A percentile compares a stretch with the other conserved stretches of the same genome.
Conservation (phyloP, 2,797 vertebrate genomes). For the Acomys russatus region DNA sequence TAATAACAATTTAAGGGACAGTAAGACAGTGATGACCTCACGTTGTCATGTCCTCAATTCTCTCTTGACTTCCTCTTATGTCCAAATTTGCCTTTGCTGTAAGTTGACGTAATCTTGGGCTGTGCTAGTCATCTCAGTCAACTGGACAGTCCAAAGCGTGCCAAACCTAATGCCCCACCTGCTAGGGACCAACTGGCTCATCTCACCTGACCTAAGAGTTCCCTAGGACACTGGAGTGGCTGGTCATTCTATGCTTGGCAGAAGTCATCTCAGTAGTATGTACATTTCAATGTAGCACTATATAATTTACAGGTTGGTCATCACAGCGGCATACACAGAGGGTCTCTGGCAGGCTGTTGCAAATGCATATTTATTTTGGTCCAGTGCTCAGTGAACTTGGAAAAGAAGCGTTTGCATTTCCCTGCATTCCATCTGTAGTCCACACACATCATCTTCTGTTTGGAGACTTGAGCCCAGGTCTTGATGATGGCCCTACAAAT, state of each 20-base stretch:
- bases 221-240: background rate
- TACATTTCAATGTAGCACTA: background rate
- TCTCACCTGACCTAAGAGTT: background rate
- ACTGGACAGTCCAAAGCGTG: background rate
- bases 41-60: too few species aligned
- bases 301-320: background rate
- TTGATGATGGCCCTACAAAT: slow-evolving; percentile 9
- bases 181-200: background rate
- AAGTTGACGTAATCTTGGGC: background rate
- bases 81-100: background rate
- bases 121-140: background rate
- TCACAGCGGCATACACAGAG: background rate
- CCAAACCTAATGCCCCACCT: background rate
- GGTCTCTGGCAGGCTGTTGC: background rate
- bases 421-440: background rate
- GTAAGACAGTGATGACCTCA: background rate
- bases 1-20: background rate
- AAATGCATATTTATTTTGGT: background rate
- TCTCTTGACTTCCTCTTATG: background rate
- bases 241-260: background rate
- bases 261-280: background rate
- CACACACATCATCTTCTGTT: background rate
- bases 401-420: slow-evolving; percentile 26
- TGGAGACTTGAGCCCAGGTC: background rate
- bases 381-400: background rate